Base-by-base conservation (phyloP, 2,113 vertebrate species). In the Sterrhoptilus dennistouni region DNA sequence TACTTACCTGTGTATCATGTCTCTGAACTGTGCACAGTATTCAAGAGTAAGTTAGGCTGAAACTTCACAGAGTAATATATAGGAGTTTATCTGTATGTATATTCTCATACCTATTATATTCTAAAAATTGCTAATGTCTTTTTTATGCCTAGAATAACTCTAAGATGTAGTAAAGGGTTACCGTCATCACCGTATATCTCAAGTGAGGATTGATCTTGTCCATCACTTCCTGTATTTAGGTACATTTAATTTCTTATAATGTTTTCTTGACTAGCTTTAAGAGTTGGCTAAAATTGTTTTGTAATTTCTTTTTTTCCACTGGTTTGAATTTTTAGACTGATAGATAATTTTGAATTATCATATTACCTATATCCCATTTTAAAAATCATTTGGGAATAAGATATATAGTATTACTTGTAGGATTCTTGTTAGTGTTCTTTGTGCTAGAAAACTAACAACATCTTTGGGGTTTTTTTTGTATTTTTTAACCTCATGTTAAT, bases 131-230 rank as follows among this genome's bases (percentile, higher is more conserved):
- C 12, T 42, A 12, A 29, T 24, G 10, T 21, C 12, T 18, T 52
- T 60, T 71, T 61, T 44, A 60, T 12, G 9, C 10, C 21, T 61
- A 38, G 53, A 63, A 38, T 49, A 47, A 71, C 21, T 69, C 22
- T 35, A 60, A 63, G 6, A 7, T 12, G 7, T 38, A 59, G 7
- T 12, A 35, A 25, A 1, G 0, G 42, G 8, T 57, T 42, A 14
- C 4, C 23, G 59, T 74, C 19, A n/a, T 74, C 27, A 49, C 4
- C 47, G 14, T 50, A 1, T 29, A 47, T 66, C 25, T 52, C 63
- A 92, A 89, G 5, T 3, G 1, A 77, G 9, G 21, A 40, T 9
- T 16, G 28, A 8, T 50, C 33, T 71, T 0, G 0, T 66, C 21
- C 3, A 40, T 61, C 11, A 22, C 4, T n/a, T 72, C 23, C 1